Base-by-base conservation (phyloP, 2,113 vertebrate species). In the Solea senegalensis region DNA sequence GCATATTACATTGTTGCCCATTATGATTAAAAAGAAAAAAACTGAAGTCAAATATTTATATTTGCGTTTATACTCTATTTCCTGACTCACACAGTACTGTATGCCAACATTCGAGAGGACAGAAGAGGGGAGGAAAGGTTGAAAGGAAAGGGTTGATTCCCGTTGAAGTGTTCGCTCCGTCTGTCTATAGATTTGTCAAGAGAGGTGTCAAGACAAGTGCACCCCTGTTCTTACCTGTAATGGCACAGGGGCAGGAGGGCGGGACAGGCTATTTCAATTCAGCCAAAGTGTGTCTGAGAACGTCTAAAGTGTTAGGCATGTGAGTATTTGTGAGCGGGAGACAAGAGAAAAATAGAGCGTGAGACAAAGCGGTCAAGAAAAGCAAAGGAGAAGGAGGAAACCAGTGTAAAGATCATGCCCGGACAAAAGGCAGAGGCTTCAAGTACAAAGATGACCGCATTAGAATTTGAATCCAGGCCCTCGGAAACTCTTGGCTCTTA, bases 391-490 rank as follows among this genome's bases (percentile, higher is more conserved):
- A 81, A 65, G 65, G 59, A 61, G 76, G 69, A 76, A 74, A 81
- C 77, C 80, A 72, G 67, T 79, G 76, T 76, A 70, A 71, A 16
- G 48, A 78, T 74, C 56, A 54, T 59, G 75, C 27, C 46, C 65
- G 66, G 70, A 88, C 72, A 81, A 87, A 83, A 78, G 74, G 74
- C 76, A 74, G 61, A 65, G 71, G 74, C 49, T 4, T 65, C 72
- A 68, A 82, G 72, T 64, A 67, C 65, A 87, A 80, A 85, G 76
- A 87, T 84, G 84, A 74, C 49, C 60, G 16, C 63, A 88, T 91
- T 88, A 84, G 78, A 91, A 88, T 90, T 86, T 74, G 73, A 88
- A 90, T 86, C 86, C 72, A 74, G 70, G 67, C 59, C 81, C 63
- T 40, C 8, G 62, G 76, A 60, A 75, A 84, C 78, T 86, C 62